Evolutionary conservation across 2,113 vertebrate species (phyloP).

Genomic region (Sterrhoptilus dennistouni): DNA sequence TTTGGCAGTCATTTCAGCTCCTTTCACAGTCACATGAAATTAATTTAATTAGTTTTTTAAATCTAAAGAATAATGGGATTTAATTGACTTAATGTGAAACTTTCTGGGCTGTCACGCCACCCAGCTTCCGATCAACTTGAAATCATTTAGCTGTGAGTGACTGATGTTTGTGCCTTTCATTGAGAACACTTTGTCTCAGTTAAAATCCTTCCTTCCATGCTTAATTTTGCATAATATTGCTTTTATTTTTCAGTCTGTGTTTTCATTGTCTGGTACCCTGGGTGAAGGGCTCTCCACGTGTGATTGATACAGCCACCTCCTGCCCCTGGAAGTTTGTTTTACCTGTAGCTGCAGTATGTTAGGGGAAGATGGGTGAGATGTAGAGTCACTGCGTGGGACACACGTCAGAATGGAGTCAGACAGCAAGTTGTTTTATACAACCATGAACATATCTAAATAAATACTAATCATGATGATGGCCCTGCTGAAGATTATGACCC

Average conservation of each 20-base stretch:
- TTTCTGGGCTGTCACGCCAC: constrained; percentile 40
- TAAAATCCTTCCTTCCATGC: background rate
- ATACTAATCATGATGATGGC: background rate
- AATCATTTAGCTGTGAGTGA: constrained; percentile 16
- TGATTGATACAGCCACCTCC: background rate
- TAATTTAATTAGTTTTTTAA: constrained; percentile 44
- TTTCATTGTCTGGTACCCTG: background rate
- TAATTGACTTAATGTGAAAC: constrained; percentile 50
- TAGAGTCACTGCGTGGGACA: background rate
- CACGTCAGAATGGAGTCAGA: background rate
- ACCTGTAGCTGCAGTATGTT: background rate
- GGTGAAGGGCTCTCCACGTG: background rate
- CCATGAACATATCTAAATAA: background rate
- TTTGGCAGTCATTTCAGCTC: constrained; percentile 32
- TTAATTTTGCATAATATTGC: background rate
- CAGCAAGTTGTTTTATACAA: background rate
- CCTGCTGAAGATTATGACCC: background rate
- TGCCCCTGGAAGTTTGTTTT: background rate
- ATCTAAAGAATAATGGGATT: constrained; percentile 31
- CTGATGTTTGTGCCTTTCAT: constrained; percentile 6
- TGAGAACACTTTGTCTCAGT: background rate
- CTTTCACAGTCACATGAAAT: constrained; percentile 29
- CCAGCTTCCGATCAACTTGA: background rate
- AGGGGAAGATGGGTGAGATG: background rate
- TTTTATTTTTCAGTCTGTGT: background rate